These are phyloP conservation scores for Alca torda DNA, from an alignment of 2,797 vertebrate species.

Conservation along the genomic window DNA sequence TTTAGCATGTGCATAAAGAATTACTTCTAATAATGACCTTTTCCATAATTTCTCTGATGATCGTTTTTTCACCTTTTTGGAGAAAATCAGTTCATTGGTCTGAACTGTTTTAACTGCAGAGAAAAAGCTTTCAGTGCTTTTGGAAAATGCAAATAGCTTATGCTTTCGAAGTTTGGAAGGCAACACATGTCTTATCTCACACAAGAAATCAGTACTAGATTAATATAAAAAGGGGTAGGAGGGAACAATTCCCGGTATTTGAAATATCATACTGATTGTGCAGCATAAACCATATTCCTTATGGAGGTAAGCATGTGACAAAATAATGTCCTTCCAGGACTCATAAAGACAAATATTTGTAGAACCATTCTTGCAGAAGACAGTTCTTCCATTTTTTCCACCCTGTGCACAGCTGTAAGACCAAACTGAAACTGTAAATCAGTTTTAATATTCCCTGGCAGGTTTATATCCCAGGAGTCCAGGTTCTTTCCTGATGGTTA, in stretches of 20 bases:
- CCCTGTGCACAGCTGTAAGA: not conserved
- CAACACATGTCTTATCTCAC: not conserved
- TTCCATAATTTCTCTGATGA: not conserved
- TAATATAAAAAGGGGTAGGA: not conserved
- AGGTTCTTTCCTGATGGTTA: not conserved
- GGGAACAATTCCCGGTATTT: not conserved
- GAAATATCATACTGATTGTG: not conserved
- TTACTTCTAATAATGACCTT: not conserved
- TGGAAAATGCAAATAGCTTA: not conserved
- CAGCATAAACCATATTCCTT: not conserved
- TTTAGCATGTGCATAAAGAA: not conserved
- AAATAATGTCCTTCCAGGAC: constrained; percentile 4
- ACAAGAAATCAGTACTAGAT: not conserved
- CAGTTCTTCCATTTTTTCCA: not conserved
- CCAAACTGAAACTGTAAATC: constrained; percentile 26
- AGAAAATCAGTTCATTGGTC: not conserved
- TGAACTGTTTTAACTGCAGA: not conserved
- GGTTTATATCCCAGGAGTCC: constrained; percentile 4
- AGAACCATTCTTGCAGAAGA: constrained; percentile 19
- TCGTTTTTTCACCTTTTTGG: not conserved
- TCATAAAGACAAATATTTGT: constrained; percentile 38
- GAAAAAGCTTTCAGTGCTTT: not conserved
- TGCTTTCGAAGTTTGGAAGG: not conserved
- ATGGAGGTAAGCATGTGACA: not conserved
- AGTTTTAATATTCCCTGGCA: constrained; percentile 24